These are phyloP conservation scores for Peromyscus eremicus DNA, from an alignment of 2,797 vertebrate genomes.

Conservation along the genomic window DNA sequence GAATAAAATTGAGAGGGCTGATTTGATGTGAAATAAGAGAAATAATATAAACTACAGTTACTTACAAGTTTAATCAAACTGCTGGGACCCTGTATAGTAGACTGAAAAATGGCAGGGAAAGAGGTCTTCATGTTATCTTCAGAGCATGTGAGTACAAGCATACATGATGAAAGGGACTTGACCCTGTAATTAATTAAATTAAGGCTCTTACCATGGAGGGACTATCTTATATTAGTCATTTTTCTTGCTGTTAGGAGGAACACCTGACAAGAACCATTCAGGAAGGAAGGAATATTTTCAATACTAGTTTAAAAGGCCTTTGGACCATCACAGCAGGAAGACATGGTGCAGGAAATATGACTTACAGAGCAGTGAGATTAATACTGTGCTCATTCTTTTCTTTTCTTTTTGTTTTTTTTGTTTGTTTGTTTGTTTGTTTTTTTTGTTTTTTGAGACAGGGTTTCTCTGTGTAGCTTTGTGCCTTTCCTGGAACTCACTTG, in stretches of 20 bases:
- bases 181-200: neutral
- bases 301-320: neutral
- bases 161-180: neutral
- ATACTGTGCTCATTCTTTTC: neutral
- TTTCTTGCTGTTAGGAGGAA: neutral
- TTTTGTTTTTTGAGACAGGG: no score
- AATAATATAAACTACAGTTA: neutral
- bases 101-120: neutral
- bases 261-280: neutral
- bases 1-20: neutral
- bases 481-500: no score
- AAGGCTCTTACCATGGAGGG: neutral
- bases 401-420: no score
- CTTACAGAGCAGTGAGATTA: no score
- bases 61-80: neutral
- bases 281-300: neutral
- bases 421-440: no score
- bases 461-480: no score
- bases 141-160: neutral
- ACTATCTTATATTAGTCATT: neutral
- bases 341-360: neutral
- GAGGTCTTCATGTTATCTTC: neutral
- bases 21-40: neutral
- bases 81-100: neutral
- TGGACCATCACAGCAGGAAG: neutral